Evolutionary conservation across 2,797 vertebrate species (phyloP), one percentile per base, ranked within the genome.

Genomic region (Rhinatrema bivittatum): DNA sequence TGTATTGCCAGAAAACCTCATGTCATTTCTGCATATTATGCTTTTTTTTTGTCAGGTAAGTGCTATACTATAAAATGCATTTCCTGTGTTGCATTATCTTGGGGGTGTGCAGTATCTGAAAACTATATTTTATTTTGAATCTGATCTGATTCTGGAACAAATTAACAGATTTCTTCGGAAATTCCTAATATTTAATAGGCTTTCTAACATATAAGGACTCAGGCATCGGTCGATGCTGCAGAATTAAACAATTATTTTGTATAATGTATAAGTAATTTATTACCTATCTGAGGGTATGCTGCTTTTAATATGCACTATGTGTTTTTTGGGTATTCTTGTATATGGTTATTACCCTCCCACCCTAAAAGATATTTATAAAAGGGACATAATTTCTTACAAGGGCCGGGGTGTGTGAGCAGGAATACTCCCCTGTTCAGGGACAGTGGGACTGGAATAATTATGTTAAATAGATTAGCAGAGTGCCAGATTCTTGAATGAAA

Each of bases 101-200:
- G 79, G 86, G 84, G 88, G 87, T 91, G n/a, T n/a, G 87, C 85
- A 85, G 86, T 88, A 77, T 71, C 64, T 66, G 67, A 62, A 68
- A n/a, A n/a, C 61, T 50, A 50, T 27, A 74, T 72, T 71, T 71
- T 77, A 46, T 27, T 73, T 60, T 53, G 61, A 69, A 72, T 63
- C 76, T 85, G 76, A 72, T 63, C 76, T 85, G 76, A 74, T 76
- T 78, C 79, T 81, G 67, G 76, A 81, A 78, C 78, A 84, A 81
- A 84, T 42, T 62, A 25, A 20, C 70, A 62, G 48, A 41, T 50
- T 36, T 63, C 58, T 53, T 46, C 37, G 57, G 65, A 57, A 65
- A 40, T 59, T 70, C 59, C 52, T 64, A 41, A 51, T 65, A 56
- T 70, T 78, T 64, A 67, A 53, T 46, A 29, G 60, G 63, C 58